These are phyloP conservation scores for Mallotus villosus DNA, from an alignment of 2,797 vertebrate genomes.

Conservation along the genomic window DNA sequence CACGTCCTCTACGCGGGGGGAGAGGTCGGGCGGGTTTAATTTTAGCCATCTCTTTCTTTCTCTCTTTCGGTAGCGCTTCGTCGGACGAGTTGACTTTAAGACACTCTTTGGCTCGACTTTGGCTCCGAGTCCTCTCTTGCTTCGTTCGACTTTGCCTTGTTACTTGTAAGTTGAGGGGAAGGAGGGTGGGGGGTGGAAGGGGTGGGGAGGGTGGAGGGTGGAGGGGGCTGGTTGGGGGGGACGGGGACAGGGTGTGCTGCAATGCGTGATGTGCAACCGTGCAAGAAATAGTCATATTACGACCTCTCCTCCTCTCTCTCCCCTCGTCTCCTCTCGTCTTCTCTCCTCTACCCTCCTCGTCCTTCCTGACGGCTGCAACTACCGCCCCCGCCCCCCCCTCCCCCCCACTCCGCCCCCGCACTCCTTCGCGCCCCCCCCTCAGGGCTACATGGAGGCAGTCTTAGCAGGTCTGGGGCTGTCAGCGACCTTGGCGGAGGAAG, in stretches of 20 bases:
- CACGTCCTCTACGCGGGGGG: not conserved
- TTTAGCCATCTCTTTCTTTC: slow-evolving; percentile 10
- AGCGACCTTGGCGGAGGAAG: slow-evolving; percentile 7
- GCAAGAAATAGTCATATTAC: slow-evolving; percentile 42
- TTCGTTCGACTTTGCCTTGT: slow-evolving; percentile 63
- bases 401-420: not conserved
- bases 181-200: not conserved
- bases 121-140: slow-evolving; percentile 47
- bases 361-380: no score
- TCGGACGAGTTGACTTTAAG: slow-evolving; percentile 56
- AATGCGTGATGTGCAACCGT: slow-evolving; percentile 40
- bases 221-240: not conserved
- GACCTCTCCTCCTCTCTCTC: not conserved
- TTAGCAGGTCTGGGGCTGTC: not conserved
- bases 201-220: not conserved
- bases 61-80: slow-evolving; percentile 13
- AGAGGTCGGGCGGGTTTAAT: slow-evolving; percentile 23
- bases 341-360: not conserved
- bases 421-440: not conserved
- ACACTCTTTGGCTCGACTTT: slow-evolving; percentile 57
- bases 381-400: slow-evolving; percentile 25
- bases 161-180: slow-evolving; percentile 33
- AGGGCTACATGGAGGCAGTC: not conserved
- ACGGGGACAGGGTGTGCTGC: not conserved
- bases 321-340: not conserved